Evolutionary conservation across 2,888 invertebrate species (phyloP).

Genomic region (Anticlea derivata): DNA sequence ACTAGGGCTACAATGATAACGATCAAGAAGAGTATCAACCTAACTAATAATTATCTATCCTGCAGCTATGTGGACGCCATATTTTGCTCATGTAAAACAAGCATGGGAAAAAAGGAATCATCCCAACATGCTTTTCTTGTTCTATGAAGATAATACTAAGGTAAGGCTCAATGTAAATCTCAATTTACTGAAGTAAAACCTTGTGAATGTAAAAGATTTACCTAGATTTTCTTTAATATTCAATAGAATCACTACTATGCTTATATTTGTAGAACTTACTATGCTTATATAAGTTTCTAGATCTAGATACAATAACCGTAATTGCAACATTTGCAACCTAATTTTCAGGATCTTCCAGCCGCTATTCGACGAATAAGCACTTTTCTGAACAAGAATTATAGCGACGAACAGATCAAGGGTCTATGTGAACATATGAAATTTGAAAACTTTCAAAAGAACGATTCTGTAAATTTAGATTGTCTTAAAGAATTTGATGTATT

Average conservation of each 20-base stretch:
- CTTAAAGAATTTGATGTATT: constrained; percentile 85
- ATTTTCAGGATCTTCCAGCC: constrained; percentile 33
- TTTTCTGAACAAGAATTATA: constrained; percentile 81
- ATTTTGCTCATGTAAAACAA: constrained; percentile 89
- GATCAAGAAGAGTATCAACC: no score
- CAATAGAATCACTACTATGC: no score
- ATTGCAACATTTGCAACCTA: background rate
- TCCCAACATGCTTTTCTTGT: constrained; percentile 87
- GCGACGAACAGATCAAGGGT: constrained; percentile 74
- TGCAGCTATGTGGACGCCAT: constrained; percentile 71
- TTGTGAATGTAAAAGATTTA: no score
- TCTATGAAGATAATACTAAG: constrained; percentile 88
- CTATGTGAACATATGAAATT: constrained; percentile 88
- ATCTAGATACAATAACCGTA: no score
- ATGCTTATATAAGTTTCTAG: no score
- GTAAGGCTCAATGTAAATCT: constrained; percentile 64
- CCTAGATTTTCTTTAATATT: no score
- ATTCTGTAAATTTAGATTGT: constrained; percentile 67
- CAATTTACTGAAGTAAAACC: no score
- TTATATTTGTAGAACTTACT: no score
- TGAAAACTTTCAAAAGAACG: constrained; percentile 89
- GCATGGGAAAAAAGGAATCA: constrained; percentile 85
- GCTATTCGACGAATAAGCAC: constrained; percentile 75
- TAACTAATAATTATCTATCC: constrained; percentile 3
- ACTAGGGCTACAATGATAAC: no score